Percentiles rank a stretch among this genome's conserved stretches.
phyloP scores from a whole-genome alignment of 2,888 invertebrate species.

The Melipona bicolor region DNA sequence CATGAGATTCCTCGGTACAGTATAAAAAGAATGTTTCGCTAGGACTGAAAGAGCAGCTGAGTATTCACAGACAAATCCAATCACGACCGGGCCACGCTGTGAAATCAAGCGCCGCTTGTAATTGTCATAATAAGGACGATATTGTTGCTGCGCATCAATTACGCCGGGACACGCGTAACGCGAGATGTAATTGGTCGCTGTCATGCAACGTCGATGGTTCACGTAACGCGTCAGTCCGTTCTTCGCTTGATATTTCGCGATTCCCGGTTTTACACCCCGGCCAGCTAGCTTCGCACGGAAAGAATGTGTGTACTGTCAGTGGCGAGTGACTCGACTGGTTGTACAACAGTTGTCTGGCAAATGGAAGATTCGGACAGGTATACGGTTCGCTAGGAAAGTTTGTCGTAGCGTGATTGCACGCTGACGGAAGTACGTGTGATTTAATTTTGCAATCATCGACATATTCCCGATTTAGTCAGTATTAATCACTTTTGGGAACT shows the following conservation, averaged over 20 bases:
- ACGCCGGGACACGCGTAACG: constrained; percentile 68
- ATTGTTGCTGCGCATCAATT: constrained; percentile 76
- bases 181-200: constrained; percentile 68
- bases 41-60: background rate
- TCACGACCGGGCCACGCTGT: constrained; percentile 48
- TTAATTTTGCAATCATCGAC: background rate
- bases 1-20: background rate
- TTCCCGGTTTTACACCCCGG: background rate
- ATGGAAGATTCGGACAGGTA: background rate
- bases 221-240: constrained; percentile 30
- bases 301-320: background rate
- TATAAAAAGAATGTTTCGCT: background rate
- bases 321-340: background rate
- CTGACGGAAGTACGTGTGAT: background rate
- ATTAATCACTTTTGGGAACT: too few relatives aligned
- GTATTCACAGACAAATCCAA: constrained; percentile 36
- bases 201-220: constrained; percentile 64
- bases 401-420: too few relatives aligned
- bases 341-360: background rate
- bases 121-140: constrained; percentile 78
- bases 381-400: background rate
- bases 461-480: too few relatives aligned
- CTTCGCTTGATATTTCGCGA: constrained; percentile 43
- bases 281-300: background rate
- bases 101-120: constrained; percentile 73